Percentiles rank a stretch among this genome's conserved stretches.
These are phyloP conservation scores for Tetraneura akinire DNA, from an alignment of 1,140 invertebrate genomes.

Conservation along the genomic window DNA sequence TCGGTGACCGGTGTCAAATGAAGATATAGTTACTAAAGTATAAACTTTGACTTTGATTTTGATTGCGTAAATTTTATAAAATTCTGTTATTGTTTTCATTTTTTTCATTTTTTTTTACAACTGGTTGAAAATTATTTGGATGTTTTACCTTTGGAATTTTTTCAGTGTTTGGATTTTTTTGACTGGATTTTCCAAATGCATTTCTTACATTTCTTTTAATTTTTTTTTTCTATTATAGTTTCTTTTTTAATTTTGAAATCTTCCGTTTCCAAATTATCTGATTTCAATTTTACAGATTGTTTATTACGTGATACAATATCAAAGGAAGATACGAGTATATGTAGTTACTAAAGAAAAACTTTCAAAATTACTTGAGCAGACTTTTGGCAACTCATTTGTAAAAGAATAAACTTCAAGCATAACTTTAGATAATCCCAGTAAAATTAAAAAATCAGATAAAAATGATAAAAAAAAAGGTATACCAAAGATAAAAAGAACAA, in stretches of 20 bases:
- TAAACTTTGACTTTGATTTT: no score
- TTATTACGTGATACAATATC: neutral
- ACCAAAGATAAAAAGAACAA: slow-evolving; percentile 47
- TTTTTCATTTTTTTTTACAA: slow-evolving; percentile 10
- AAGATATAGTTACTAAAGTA: no score
- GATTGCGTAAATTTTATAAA: no score
- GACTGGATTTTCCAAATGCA: slow-evolving; percentile 35
- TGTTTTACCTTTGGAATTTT: slow-evolving; percentile 5
- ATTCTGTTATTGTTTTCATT: neutral
- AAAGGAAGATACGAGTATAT: no score
- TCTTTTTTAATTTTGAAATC: slow-evolving; percentile 36
- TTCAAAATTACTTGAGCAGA: neutral
- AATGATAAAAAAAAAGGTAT: slow-evolving; percentile 31
- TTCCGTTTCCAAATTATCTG: neutral
- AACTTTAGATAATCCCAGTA: neutral
- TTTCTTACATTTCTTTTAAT: slow-evolving; percentile 37
- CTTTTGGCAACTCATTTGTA: neutral
- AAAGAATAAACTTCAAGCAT: neutral
- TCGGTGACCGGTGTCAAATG: no score
- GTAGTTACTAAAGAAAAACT: slow-evolving; percentile 13
- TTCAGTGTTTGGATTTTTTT: slow-evolving; percentile 8
- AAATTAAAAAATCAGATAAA: slow-evolving; percentile 16
- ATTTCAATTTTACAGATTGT: neutral
- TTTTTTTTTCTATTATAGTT: neutral
- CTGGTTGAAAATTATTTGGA: neutral